These are phyloP conservation scores for Sarcophilus harrisii DNA, from an alignment of 2,797 vertebrate species.

Conservation along the genomic window DNA sequence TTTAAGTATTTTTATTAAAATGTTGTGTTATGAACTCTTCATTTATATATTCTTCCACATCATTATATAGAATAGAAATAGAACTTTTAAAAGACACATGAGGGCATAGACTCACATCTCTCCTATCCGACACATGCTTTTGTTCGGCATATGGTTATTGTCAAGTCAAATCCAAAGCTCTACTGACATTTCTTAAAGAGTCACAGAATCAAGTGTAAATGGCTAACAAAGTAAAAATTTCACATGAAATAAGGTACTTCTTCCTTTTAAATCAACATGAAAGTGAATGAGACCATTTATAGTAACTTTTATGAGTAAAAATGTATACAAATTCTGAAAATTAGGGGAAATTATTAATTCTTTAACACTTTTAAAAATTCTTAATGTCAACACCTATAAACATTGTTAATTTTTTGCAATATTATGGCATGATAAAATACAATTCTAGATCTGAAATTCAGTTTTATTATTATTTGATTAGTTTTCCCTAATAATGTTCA, in stretches of 20 bases:
- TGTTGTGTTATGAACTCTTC: conserved; percentile 25
- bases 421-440: background rate
- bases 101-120: background rate
- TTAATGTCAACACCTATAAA: conserved; percentile 5
- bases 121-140: background rate
- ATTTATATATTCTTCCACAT: conserved; percentile 14
- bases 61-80: background rate
- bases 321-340: background rate
- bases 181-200: conserved; percentile 12
- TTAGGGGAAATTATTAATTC: background rate
- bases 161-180: conserved; percentile 17
- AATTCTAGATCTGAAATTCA: background rate
- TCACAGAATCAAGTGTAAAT: background rate
- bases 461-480: background rate
- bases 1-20: conserved; percentile 2
- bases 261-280: background rate
- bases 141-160: conserved; percentile 23
- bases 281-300: background rate
- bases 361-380: background rate
- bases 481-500: background rate
- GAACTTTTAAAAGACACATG: conserved; percentile 26
- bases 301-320: background rate
- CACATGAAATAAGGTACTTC: background rate
- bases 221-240: conserved; percentile 7
- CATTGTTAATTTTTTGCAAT: conserved; percentile 14